Evolutionary conservation across 2,888 invertebrate species (phyloP), one percentile per base, ranked within the genome.

Genomic region (Rhingia rostrata): DNA sequence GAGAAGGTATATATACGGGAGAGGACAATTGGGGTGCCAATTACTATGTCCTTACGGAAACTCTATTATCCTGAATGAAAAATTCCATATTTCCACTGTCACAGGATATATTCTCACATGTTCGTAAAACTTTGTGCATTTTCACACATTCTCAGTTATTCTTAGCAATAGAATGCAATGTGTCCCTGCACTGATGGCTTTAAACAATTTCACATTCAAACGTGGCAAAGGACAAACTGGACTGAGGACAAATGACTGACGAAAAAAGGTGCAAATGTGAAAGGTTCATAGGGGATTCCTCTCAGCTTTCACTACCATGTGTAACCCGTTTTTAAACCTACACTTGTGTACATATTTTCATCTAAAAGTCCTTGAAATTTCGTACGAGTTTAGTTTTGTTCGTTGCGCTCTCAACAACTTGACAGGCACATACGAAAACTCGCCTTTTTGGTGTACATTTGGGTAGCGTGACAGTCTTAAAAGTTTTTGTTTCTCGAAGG

Each of bases 31-130:
- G 63, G 64, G 67, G 53, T 58, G 78, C 72, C 82, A 83, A 84
- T 84, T 84, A 67, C 72, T 67, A 49, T 72, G 78, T 78, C 56
- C 66, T 72, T 47, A 63, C 54, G 30, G 60, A 64, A 58, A 39
- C 60, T 63, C 56, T 22, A 56, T 69, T 70, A 51, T 64, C 30
- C n/a, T 54, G 56, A 49, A 78, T 53, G 73, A 78, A 69, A 72
- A 79, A 78, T 73, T 83, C 51, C 73, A 83, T 83, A 79, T 79
- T 83, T 83, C 51, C 51, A n/a, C 45, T 79, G 53, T 79, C 56
- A 53, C 45, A 73, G 56, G 79, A 73, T 60, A 77, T 41, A 14
- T 47, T 56, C 39, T 30, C 39, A 22, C n/a, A 33, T 54, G 7
- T 33, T 39, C 49, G 33, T 22, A 33, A 22, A 32, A 22, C 14